phyloP scores from a whole-genome alignment of 2,888 invertebrate genomes.

The Alviniconcha strummeri region DNA sequence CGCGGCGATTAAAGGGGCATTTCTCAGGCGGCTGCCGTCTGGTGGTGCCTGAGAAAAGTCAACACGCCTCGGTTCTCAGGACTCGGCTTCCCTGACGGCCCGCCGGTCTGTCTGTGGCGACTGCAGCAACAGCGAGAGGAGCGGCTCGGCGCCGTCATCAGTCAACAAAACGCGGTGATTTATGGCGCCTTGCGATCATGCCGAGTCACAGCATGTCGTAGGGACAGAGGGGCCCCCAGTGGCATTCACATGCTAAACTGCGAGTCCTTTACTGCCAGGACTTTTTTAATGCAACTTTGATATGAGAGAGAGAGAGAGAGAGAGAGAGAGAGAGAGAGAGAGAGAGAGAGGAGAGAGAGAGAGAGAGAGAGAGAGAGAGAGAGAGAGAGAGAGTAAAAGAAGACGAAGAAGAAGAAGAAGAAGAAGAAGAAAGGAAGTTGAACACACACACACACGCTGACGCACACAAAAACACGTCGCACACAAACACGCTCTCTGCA shows the following conservation, averaged over 20 bases:
- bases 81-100: no score
- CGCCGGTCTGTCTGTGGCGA: conserved; percentile 4
- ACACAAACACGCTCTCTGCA: not conserved
- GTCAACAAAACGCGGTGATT: no score
- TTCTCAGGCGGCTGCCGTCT: conserved; percentile 3
- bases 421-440: not conserved
- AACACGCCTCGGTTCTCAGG: conserved; percentile 28
- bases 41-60: conserved; percentile 33
- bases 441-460: not conserved
- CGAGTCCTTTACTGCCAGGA: no score
- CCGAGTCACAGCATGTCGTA: no score
- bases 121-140: no score
- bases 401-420: not conserved
- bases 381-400: not conserved
- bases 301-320: not conserved
- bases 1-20: not conserved
- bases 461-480: not conserved
- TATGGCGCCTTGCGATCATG: no score
- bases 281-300: no score
- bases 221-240: no score
- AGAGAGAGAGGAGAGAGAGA: not conserved
- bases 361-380: conserved; percentile 16
- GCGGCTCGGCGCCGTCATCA: no score
- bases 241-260: no score
- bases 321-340: not conserved